Evolutionary conservation across 2,113 vertebrate species (phyloP), one percentile per base, ranked within the genome.

Genomic region (Nematolebias whitei): DNA sequence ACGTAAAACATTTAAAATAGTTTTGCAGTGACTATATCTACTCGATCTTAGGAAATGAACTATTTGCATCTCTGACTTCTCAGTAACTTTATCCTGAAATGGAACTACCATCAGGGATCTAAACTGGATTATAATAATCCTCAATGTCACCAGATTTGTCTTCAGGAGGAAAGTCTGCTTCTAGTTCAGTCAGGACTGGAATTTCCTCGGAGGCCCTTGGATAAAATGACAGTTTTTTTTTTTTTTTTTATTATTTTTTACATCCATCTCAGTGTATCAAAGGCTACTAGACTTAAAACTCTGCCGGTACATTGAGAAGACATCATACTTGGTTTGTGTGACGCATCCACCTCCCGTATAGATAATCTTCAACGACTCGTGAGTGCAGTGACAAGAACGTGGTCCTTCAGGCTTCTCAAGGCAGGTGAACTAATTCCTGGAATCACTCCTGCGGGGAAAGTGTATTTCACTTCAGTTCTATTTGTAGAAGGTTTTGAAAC

Each of bases 361-460:
- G 32, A 39, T 15, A 55, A 23, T 15, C 55, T 23, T 35, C 24
- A 18, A 41, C 10, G 16, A 47, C 43, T 35, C 43, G 44, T 11
- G 20, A 47, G n/a, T 22, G 29, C 35, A 47, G 24, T 23, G 14
- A 60, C 19, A 49, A 41, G 63, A 59, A 29, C 8, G 44, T 41
- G 44, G 38, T 70, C 22, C 48, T 20, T 54, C 40, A 56, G 4
- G 53, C 24, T 50, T 55, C 50, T 29, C 38, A 10, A n/a, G 5
- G 20, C 16, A 49, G 43, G 12, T 49, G n/a, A 18, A 18, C 16
- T 43, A 54, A 49, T 43, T 57, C 22, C 19, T n/a, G 14, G 43
- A 62, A 44, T 13, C 3, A 24, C 24, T 39, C 26, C 57, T 53
- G 20, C 23, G 12, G n/a, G 23, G 19, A 50, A 57, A 12, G 7